Percentiles rank a stretch among this genome's conserved stretches.
These are phyloP conservation scores for Noctua janthe DNA, from an alignment of 2,888 invertebrate genomes.

Conservation along the genomic window DNA sequence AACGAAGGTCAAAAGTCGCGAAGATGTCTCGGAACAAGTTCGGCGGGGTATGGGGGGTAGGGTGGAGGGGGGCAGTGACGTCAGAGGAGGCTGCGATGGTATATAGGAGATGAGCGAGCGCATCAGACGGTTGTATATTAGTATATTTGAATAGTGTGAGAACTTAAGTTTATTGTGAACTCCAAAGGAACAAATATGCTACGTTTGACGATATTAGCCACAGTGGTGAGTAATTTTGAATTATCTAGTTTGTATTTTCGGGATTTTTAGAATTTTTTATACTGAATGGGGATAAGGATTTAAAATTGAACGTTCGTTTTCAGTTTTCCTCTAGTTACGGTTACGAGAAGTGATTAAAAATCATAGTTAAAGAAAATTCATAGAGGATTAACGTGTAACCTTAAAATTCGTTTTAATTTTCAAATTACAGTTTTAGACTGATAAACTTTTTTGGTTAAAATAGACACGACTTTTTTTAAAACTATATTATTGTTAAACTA, in stretches of 20 bases:
- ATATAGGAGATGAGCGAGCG: constrained; percentile 86
- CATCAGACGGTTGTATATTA: constrained; percentile 78
- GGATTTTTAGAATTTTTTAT: constrained; percentile 1
- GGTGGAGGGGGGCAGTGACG: constrained; percentile 76
- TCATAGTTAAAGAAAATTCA: not conserved
- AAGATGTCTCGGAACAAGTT: constrained; percentile 83
- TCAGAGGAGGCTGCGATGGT: constrained; percentile 85
- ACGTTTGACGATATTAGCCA: constrained; percentile 79
- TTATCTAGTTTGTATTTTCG: not conserved
- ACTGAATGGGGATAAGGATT: not conserved
- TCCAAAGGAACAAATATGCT: constrained; percentile 77
- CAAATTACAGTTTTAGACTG: not conserved
- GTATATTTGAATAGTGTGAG: constrained; percentile 79
- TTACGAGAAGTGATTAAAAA: not conserved
- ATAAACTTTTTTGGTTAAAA: not conserved
- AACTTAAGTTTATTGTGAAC: constrained; percentile 74
- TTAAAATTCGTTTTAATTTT: no score
- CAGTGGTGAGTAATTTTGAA: constrained; percentile 77
- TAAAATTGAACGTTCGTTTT: not conserved
- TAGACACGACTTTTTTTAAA: no score
- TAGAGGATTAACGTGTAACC: not conserved
- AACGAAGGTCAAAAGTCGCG: constrained; percentile 81
- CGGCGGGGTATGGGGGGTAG: constrained; percentile 60
- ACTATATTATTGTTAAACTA: not conserved
- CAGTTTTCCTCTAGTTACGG: constrained; percentile 1